Evolutionary conservation across 2,797 vertebrate genomes (phyloP).

Genomic region (Calcarius lapponicus): DNA sequence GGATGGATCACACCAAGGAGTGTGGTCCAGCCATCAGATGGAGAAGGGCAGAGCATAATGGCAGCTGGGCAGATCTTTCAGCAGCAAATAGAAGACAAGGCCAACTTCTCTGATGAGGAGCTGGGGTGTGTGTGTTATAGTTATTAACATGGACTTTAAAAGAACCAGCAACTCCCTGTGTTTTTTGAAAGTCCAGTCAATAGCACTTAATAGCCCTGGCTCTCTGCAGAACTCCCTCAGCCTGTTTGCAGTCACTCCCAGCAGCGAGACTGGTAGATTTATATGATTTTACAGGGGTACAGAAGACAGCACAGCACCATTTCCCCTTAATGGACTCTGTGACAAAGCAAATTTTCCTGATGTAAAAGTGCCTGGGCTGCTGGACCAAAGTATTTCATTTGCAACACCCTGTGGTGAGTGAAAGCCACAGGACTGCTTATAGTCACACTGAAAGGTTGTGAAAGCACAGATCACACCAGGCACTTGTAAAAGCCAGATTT

Average conservation of each 20-base stretch:
- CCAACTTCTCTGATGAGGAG: not conserved
- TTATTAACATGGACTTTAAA: not conserved
- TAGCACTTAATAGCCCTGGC: not conserved
- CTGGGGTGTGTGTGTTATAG: not conserved
- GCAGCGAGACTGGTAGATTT: conserved; percentile 16
- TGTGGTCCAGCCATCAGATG: not conserved
- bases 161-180: not conserved
- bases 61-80: not conserved
- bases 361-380: not conserved
- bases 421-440: not conserved
- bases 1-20: not conserved
- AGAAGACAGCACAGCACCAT: not conserved
- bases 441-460: not conserved
- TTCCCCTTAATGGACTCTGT: conserved; percentile 22
- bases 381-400: conserved; percentile 14
- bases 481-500: not conserved
- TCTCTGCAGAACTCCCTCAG: not conserved
- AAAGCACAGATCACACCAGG: not conserved
- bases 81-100: not conserved
- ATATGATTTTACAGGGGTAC: conserved; percentile 11
- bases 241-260: not conserved
- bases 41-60: not conserved
- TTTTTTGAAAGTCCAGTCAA: conserved; percentile 21
- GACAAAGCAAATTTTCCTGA: conserved; percentile 31
- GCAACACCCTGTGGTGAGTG: not conserved